phyloP scores from a whole-genome alignment of 1,140 invertebrate genomes.

The Trigoniulus corallinus region DNA sequence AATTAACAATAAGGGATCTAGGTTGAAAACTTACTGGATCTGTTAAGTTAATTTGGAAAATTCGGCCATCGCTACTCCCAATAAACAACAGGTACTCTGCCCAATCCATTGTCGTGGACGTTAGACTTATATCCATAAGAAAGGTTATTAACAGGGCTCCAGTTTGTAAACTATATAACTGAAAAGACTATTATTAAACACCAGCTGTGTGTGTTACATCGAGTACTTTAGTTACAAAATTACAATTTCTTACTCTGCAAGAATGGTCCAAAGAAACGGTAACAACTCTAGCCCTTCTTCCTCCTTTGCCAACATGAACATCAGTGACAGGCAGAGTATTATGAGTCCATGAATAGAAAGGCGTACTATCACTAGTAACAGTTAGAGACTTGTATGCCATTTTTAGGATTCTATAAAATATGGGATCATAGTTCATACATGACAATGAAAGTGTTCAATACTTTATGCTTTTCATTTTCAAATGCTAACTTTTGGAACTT shows the following conservation, averaged over 20 bases:
- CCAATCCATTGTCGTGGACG: constrained; percentile 46
- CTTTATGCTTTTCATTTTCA: no score
- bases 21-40: constrained; percentile 23
- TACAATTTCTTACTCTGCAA: constrained; percentile 49
- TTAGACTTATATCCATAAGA: constrained; percentile 50
- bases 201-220: no score
- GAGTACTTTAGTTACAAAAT: no score
- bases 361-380: constrained; percentile 15
- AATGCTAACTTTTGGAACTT: constrained; percentile 28
- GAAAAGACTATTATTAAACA: constrained; percentile 11
- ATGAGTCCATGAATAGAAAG: constrained; percentile 47
- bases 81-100: constrained; percentile 53
- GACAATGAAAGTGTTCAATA: background rate
- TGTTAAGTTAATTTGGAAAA: constrained; percentile 45
- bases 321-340: constrained; percentile 61
- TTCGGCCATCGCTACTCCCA: constrained; percentile 47
- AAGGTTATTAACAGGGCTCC: constrained; percentile 50
- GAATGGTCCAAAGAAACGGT: constrained; percentile 64
- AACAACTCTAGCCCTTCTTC: constrained; percentile 43
- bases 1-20: no score
- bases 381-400: background rate
- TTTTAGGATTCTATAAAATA: background rate
- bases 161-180: constrained; percentile 44
- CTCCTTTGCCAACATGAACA: constrained; percentile 35
- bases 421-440: background rate